Evolutionary conservation across 2,888 invertebrate genomes (phyloP).

Genomic region (Timema podura): DNA sequence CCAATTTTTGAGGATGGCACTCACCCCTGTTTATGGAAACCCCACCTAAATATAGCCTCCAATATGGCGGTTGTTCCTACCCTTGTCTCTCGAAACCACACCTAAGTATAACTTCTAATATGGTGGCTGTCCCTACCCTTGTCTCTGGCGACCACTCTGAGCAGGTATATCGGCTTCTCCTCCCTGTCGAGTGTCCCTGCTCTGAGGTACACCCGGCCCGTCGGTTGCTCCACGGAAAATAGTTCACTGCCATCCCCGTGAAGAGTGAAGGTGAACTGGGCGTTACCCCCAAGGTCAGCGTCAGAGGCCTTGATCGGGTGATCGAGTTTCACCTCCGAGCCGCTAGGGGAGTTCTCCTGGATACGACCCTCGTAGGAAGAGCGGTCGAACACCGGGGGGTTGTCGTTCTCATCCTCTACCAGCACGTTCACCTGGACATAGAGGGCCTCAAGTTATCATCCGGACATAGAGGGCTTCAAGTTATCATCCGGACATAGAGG

Average conservation of each 20-base stretch:
- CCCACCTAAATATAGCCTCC: too few relatives aligned
- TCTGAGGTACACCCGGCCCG: constrained; percentile 59
- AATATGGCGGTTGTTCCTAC: too few relatives aligned
- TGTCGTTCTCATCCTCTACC: constrained; percentile 85
- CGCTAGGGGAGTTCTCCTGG: constrained; percentile 67
- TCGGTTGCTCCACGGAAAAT: constrained; percentile 63
- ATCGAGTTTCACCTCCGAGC: constrained; percentile 66
- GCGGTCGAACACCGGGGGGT: constrained; percentile 73
- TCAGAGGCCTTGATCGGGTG: constrained; percentile 67
- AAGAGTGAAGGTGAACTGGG: constrained; percentile 63
- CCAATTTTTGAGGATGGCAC: too few relatives aligned
- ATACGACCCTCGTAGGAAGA: constrained; percentile 71
- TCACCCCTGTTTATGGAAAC: too few relatives aligned
- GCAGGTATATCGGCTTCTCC: constrained; percentile 60
- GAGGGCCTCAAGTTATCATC: too few relatives aligned
- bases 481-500: too few relatives aligned
- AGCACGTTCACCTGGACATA: constrained; percentile 56
- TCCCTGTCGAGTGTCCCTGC: constrained; percentile 66
- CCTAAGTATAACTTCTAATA: too few relatives aligned
- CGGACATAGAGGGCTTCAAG: too few relatives aligned
- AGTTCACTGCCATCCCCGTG: constrained; percentile 72
- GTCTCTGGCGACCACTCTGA: constrained; percentile 72
- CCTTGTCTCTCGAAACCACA: too few relatives aligned
- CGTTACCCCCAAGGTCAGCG: constrained; percentile 64
- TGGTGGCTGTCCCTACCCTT: constrained; percentile 41